Evolutionary conservation across 92 coral and sea anemone species (phyloP).

Genomic region (Paragorgia papillata): DNA sequence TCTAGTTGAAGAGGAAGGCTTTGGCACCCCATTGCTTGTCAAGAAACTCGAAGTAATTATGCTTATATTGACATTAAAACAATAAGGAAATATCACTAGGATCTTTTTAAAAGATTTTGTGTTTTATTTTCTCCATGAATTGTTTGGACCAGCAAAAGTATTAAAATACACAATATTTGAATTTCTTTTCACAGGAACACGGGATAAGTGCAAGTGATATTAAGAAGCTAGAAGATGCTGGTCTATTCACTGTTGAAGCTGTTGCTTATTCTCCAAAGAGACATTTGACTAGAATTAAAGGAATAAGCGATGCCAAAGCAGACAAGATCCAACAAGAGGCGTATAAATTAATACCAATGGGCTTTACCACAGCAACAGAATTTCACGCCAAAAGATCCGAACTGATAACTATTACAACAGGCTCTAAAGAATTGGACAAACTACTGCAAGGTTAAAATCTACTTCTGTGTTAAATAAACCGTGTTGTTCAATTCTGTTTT

Average conservation of each 20-base stretch:
- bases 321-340: constrained; percentile 94
- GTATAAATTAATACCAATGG: constrained; percentile 97
- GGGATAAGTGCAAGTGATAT: constrained; percentile 97
- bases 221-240: constrained; percentile 90
- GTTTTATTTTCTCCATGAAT: too few relatives aligned
- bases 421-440: constrained; percentile 95
- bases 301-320: constrained; percentile 98
- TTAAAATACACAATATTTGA: too few relatives aligned
- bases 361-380: constrained; percentile 98
- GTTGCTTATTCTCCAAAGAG: constrained; percentile 92
- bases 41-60: constrained; percentile 76
- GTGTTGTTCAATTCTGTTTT: background rate
- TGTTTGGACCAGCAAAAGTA: too few relatives aligned
- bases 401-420: constrained; percentile 87
- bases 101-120: too few relatives aligned
- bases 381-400: constrained; percentile 94
- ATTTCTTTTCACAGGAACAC: constrained; percentile 62
- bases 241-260: constrained; percentile 86
- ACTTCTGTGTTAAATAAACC: background rate
- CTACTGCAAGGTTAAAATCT: constrained; percentile 82
- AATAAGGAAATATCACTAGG: background rate
- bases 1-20: constrained; percentile 49
- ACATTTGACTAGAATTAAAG: constrained; percentile 83
- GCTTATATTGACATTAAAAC: background rate
- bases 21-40: constrained; percentile 71